Conservation (phyloP, 2,113 vertebrate species). For the Rostratula benghalensis region DNA sequence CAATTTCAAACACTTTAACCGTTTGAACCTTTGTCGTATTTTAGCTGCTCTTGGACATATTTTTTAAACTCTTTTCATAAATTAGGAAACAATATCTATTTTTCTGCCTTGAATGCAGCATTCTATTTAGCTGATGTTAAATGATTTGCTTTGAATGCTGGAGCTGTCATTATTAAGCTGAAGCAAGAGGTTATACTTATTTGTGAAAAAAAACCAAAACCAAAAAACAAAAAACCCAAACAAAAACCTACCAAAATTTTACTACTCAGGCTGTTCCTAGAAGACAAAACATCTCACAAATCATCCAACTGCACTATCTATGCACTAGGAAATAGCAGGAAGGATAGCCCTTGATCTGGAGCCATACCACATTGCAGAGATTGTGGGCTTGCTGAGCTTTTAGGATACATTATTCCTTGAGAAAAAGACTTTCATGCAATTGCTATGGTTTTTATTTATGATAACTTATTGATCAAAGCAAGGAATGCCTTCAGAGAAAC, state of each 20-base stretch:
- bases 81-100: background rate
- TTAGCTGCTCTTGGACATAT: background rate
- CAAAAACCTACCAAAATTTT: background rate
- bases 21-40: background rate
- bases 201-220: fast-evolving
- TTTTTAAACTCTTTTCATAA: background rate
- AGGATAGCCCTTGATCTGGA: conserved; percentile 44
- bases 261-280: background rate
- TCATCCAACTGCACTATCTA: background rate
- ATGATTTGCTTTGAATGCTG: background rate
- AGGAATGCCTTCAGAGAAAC: conserved; percentile 42
- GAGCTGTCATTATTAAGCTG: background rate
- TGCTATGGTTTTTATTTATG: conserved; percentile 55
- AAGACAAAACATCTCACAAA: conserved; percentile 26
- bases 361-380: conserved; percentile 33
- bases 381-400: background rate
- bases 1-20: background rate
- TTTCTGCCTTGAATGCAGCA: background rate
- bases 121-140: background rate
- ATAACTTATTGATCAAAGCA: conserved; percentile 65
- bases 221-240: too few relatives aligned
- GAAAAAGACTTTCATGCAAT: conserved; percentile 11
- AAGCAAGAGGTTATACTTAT: background rate
- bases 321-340: conserved; percentile 32
- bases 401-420: conserved; percentile 12